These are phyloP conservation scores for Dromaius novaehollandiae DNA, from an alignment of 2,113 vertebrate species.

Conservation along the genomic window DNA sequence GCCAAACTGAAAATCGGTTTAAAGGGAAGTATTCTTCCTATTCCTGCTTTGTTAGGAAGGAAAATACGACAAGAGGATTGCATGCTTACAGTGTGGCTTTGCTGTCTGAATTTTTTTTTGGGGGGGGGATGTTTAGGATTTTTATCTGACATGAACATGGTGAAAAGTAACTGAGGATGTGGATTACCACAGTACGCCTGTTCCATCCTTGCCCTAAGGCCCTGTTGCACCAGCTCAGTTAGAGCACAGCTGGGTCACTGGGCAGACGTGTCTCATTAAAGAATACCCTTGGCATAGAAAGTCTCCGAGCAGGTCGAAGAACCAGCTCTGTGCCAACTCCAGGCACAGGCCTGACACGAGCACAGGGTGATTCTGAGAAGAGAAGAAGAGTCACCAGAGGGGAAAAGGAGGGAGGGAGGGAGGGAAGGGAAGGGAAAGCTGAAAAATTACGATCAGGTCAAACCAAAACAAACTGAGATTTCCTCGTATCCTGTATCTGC, in stretches of 20 bases:
- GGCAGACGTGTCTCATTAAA: slow-evolving; percentile 40
- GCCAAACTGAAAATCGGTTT: neutral
- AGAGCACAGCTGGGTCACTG: neutral
- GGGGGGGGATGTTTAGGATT: neutral
- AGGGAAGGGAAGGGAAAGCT: neutral
- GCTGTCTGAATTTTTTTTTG: neutral
- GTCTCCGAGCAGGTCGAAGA: slow-evolving; percentile 32
- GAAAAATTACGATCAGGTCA: neutral
- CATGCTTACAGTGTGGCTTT: neutral
- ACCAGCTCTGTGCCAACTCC: slow-evolving; percentile 7
- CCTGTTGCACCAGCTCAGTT: neutral
- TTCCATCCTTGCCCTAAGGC: neutral
- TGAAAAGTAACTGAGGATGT: neutral
- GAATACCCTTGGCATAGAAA: neutral
- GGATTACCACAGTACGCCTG: slow-evolving; percentile 7
- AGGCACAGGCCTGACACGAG: neutral
- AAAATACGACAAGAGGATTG: neutral
- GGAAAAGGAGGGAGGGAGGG: neutral
- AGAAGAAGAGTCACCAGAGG: neutral
- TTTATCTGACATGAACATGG: neutral
- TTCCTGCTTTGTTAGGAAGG: neutral
- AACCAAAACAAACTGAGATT: neutral
- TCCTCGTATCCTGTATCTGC: neutral
- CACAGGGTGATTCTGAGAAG: neutral
- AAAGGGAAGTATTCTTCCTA: neutral